Evolutionary conservation across 2,797 vertebrate species (phyloP).

Genomic region (Hapalemur alaotrensis): DNA sequence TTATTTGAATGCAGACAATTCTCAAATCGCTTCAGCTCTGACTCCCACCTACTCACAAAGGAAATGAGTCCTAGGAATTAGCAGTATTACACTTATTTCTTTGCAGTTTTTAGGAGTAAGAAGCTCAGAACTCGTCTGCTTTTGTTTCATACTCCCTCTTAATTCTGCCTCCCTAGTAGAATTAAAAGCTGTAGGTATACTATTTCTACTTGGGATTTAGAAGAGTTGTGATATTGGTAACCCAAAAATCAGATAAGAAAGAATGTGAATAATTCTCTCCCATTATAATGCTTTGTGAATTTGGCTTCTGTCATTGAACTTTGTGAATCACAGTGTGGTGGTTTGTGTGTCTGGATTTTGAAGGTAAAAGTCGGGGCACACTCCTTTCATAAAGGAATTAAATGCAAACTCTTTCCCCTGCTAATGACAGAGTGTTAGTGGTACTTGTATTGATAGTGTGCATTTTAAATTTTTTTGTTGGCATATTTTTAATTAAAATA

Average conservation of each 20-base stretch:
- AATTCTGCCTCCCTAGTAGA: background rate
- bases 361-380: conserved; percentile 51
- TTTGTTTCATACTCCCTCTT: background rate
- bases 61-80: conserved; percentile 16
- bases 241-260: conserved; percentile 40
- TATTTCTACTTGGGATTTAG: conserved; percentile 1
- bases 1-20: conserved; percentile 26
- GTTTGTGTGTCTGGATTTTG: conserved; percentile 43
- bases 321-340: background rate
- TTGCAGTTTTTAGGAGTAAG: background rate
- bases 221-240: background rate
- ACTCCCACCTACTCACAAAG: conserved; percentile 29
- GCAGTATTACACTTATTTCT: background rate
- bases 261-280: background rate
- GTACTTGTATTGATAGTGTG: conserved; percentile 43
- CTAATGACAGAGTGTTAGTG: conserved; percentile 26
- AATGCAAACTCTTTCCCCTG: conserved; percentile 6
- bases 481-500: conserved; percentile 79
- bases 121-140: background rate
- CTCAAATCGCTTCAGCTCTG: conserved; percentile 6
- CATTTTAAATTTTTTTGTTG: conserved; percentile 70
- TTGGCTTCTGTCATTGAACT: conserved; percentile 44
- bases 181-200: background rate
- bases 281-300: conserved; percentile 36
- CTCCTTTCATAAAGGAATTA: conserved; percentile 24